Conservation (phyloP, 2,797 vertebrate genomes). For the Carcharodon carcharias region DNA sequence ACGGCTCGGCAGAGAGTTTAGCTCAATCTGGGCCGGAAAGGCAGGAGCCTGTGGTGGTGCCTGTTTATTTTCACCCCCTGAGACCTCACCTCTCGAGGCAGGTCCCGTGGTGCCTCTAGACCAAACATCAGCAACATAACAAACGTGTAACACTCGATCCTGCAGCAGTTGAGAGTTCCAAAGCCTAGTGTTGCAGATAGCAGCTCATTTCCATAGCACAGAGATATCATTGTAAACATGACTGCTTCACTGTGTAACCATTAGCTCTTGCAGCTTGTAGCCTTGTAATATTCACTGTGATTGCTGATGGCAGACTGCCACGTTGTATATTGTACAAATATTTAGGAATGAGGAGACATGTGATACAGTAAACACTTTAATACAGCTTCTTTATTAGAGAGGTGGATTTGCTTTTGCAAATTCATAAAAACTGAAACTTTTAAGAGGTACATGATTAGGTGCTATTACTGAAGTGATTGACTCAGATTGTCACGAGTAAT, state of each 20-base stretch:
- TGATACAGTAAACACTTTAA: not conserved
- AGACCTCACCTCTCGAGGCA: not conserved
- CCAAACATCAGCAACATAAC: not conserved
- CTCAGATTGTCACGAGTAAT: not conserved
- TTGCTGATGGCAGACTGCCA: not conserved
- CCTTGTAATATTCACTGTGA: not conserved
- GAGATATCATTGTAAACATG: not conserved
- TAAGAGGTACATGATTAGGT: not conserved
- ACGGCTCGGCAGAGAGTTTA: not conserved
- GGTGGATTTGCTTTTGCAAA: not conserved
- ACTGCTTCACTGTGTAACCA: not conserved
- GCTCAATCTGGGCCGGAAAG: not conserved
- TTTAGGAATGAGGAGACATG: not conserved
- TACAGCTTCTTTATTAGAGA: not conserved
- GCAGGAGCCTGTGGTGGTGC: not conserved
- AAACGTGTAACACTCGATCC: not conserved
- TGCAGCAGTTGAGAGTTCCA: not conserved
- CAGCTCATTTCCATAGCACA: not conserved
- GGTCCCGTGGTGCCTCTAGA: not conserved
- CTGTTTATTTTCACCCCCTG: not conserved
- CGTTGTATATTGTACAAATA: not conserved
- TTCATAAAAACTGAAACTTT: not conserved
- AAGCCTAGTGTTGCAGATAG: not conserved
- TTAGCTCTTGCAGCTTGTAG: not conserved
- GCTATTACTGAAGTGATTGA: not conserved